phyloP scores from a whole-genome alignment of 2,888 invertebrate species.

The Heterodera filipjevi region DNA sequence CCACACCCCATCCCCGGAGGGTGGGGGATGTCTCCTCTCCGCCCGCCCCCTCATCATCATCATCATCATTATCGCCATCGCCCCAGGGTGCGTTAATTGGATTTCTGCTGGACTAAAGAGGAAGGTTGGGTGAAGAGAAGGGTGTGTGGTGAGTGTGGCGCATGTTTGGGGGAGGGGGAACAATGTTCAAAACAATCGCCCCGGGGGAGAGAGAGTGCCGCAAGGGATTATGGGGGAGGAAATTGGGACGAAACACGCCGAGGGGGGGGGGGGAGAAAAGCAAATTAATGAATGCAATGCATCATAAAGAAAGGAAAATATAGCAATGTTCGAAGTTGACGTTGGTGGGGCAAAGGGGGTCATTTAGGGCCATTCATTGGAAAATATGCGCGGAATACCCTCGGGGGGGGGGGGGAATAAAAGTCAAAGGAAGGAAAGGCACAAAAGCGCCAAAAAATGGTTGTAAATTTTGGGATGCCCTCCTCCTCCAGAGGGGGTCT shows the following conservation, averaged over 20 bases:
- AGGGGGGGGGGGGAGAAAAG: background rate
- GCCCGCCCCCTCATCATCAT: background rate
- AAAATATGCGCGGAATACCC: background rate
- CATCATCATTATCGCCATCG: constrained; percentile 10
- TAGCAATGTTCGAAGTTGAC: no score
- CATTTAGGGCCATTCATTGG: background rate
- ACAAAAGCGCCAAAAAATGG: background rate
- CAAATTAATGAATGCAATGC: background rate
- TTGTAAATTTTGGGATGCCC: background rate
- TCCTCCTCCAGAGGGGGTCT: background rate
- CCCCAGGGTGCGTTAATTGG: constrained; percentile 10
- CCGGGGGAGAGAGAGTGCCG: constrained; percentile 1
- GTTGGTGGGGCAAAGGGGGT: background rate
- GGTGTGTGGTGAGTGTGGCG: background rate
- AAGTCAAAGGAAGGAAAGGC: background rate
- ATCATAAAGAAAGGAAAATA: no score
- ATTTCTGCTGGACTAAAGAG: background rate
- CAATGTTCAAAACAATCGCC: constrained; percentile 12
- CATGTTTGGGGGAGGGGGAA: background rate
- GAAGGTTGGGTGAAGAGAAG: background rate
- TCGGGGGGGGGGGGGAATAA: background rate
- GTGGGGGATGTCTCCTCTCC: background rate
- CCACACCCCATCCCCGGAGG: background rate
- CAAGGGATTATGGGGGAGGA: background rate
- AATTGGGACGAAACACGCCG: constrained; percentile 2